phyloP scores from a whole-genome alignment of 1,140 invertebrate genomes.

The Magallana gigas region DNA sequence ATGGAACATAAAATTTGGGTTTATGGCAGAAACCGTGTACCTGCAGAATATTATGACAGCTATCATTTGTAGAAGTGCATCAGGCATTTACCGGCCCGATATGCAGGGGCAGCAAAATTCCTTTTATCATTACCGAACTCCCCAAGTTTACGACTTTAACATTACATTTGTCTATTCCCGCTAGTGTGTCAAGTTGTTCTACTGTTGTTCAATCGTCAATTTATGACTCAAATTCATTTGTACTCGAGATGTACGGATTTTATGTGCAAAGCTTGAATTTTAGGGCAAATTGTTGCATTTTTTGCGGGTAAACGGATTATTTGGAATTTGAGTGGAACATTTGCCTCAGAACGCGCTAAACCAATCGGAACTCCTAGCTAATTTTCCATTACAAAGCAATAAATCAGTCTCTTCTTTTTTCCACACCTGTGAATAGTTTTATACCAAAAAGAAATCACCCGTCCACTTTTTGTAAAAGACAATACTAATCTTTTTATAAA shows the following conservation, averaged over 20 bases:
- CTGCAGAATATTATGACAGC: background rate
- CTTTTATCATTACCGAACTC: background rate
- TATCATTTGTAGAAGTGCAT: background rate
- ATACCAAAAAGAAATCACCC: background rate
- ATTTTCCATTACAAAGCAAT: background rate
- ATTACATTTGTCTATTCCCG: constrained; percentile 4
- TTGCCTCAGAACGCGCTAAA: background rate
- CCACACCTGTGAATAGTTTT: background rate
- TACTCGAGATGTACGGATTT: background rate
- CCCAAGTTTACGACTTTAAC: background rate
- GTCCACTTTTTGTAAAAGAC: background rate
- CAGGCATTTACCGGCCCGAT: background rate
- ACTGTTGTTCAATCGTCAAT: background rate
- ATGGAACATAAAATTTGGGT: constrained; percentile 14
- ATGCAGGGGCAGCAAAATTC: constrained; percentile 7
- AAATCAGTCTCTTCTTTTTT: background rate
- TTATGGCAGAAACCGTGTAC: constrained; percentile 11
- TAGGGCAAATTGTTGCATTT: background rate
- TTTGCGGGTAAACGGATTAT: background rate
- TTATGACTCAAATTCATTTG: background rate
- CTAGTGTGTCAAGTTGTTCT: constrained; percentile 1
- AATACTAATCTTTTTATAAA: background rate
- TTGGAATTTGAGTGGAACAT: background rate
- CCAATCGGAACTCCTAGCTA: background rate
- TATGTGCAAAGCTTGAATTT: background rate